Base-by-base conservation (phyloP, 2,113 vertebrate species). In the Chaetorhynchus papuensis region DNA sequence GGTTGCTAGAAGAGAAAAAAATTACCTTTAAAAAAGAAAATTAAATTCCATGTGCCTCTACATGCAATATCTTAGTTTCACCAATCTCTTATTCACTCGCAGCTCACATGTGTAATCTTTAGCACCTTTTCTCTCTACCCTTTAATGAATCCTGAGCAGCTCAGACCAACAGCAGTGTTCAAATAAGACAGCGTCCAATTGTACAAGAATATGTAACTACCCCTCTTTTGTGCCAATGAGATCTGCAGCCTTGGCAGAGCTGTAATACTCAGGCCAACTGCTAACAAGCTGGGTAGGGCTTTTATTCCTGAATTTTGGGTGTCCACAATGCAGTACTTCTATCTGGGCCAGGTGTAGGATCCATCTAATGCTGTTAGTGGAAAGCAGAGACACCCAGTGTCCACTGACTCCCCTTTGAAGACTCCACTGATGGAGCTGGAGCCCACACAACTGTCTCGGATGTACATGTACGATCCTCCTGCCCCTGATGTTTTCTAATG, bases 401-500 rank as follows among this genome's bases (percentile, higher is more conserved):
- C 16, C 74, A 22, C 44, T 53, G 49, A 21, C 50, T 45, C 6
- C 11, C 31, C 41, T 50, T 56, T 8, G 37, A 56, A 52, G 81
- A n/a, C 52, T n/a, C n/a, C 18, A 20, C 41, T 70, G 80, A 30
- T 7, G 37, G 15, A 61, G 19, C 35, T 54, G 49, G 35, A 76
- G 80, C 27, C 42, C 53, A 63, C 31, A 1, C 27, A n/a, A 4
- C 11, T 35, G 9, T 35, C 80, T 63, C 44, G 20, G 35, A 15
- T 11, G 37, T 16, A 44, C 18, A 3, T 7, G 11, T 1, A 24
- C 70, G 37, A 33, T 42, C 35, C 18, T 74, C 2, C 0, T 39
- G 33, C 18, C 35, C 26, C 14, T 45, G 30, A 9, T 30, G 60
- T 7, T 85, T 57, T 35, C 14, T 66, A 6, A 10, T 14, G 12